Evolutionary conservation across 2,797 vertebrate genomes (phyloP).

Genomic region (Aplochiton taeniatus): DNA sequence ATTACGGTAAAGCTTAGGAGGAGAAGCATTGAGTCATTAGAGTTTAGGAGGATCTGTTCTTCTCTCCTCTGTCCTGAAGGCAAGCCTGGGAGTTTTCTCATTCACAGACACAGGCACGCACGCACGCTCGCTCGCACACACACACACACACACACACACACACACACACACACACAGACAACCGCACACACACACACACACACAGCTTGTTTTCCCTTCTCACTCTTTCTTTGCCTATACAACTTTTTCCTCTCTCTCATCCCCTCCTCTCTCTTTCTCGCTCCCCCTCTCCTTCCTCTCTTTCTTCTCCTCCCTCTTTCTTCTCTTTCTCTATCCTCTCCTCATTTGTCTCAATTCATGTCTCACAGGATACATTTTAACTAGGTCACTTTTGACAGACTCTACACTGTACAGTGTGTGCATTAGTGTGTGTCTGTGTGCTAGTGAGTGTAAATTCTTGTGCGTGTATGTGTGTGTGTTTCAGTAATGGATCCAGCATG

Average conservation of each 20-base stretch:
- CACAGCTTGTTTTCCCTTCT: neutral
- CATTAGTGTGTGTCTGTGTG: constrained; percentile 39
- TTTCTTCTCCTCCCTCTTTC: neutral
- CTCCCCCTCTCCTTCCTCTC: neutral
- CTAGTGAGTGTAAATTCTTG: constrained; percentile 39
- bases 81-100: no score
- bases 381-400: constrained; percentile 25
- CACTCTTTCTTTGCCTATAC: neutral
- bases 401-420: neutral
- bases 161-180: no score
- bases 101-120: no score
- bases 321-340: neutral
- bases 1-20: no score
- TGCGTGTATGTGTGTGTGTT: neutral
- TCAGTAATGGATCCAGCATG: no score
- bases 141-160: no score
- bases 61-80: no score
- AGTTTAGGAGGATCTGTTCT: no score
- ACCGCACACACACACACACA: no score
- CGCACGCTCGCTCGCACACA: neutral
- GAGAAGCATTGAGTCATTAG: no score
- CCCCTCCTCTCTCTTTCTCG: neutral
- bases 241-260: neutral
- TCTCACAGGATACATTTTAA: neutral
- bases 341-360: constrained; percentile 15